Conservation (phyloP, 2,888 invertebrate genomes). For the Caenorhabditis virilis region DNA sequence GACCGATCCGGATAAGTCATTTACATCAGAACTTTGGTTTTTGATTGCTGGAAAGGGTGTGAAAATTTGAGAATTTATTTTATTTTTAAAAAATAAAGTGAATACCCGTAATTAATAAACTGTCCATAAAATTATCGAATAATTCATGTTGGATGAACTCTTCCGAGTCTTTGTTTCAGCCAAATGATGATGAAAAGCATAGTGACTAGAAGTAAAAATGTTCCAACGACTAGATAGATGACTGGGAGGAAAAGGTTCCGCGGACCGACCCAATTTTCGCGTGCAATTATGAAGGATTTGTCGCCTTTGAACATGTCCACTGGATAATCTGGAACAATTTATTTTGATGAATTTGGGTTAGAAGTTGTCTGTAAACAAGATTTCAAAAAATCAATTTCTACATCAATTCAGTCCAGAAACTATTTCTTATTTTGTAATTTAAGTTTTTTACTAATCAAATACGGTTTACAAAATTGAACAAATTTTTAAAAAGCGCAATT, state of each 20-base stretch:
- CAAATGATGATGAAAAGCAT: slow-evolving; percentile 89
- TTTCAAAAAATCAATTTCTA: no score
- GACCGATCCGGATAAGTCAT: not conserved
- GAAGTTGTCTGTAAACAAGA: no score
- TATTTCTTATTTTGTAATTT: no score
- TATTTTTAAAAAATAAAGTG: not conserved
- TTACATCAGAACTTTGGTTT: slow-evolving; percentile 4
- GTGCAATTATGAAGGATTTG: slow-evolving; percentile 91
- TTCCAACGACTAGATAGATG: slow-evolving; percentile 94
- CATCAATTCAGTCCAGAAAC: no score
- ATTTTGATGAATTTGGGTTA: not conserved
- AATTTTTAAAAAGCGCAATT: no score
- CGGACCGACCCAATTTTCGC: slow-evolving; percentile 91
- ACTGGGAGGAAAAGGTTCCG: slow-evolving; percentile 97
- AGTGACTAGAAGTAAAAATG: slow-evolving; percentile 83
- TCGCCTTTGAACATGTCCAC: slow-evolving; percentile 90
- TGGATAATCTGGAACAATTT: slow-evolving; percentile 75
- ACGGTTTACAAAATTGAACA: no score
- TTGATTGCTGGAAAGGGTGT: slow-evolving; percentile 2
- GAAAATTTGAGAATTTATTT: not conserved
- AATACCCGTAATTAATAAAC: not conserved
- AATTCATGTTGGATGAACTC: slow-evolving; percentile 22
- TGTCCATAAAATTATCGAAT: not conserved
- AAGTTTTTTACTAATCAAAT: no score
- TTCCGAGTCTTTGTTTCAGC: slow-evolving; percentile 74